These are phyloP conservation scores for Penaeus indicus DNA, from an alignment of 1,140 invertebrate genomes.

Conservation along the genomic window DNA sequence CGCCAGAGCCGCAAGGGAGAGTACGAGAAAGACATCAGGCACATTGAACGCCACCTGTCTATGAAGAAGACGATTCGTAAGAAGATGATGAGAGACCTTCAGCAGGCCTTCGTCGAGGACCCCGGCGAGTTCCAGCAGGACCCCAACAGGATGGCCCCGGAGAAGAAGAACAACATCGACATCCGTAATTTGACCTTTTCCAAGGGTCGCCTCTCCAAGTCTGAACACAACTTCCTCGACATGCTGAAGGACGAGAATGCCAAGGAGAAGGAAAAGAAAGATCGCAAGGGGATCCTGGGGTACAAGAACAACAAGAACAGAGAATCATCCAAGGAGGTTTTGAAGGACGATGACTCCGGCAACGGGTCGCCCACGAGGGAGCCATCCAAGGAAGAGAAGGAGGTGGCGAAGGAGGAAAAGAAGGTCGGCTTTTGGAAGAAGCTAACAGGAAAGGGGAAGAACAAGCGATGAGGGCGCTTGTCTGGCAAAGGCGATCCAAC, in stretches of 20 bases:
- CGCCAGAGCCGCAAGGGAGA: slow-evolving; percentile 54
- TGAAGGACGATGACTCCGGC: slow-evolving; percentile 74
- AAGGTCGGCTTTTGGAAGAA: slow-evolving; percentile 81
- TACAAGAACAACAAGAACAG: slow-evolving; percentile 56
- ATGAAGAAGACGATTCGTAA: slow-evolving; percentile 90
- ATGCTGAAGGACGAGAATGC: slow-evolving; percentile 74
- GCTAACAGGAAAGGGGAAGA: slow-evolving; percentile 80
- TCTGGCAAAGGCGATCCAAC: background rate
- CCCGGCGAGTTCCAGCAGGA: slow-evolving; percentile 80
- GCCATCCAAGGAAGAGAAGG: slow-evolving; percentile 71
- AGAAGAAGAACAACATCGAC: slow-evolving; percentile 79
- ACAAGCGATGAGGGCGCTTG: slow-evolving; percentile 75
- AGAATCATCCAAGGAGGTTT: background rate
- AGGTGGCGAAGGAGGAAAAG: slow-evolving; percentile 72
- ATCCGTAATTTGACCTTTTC: slow-evolving; percentile 78
- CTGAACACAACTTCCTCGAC: slow-evolving; percentile 79
- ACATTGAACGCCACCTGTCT: slow-evolving; percentile 83
- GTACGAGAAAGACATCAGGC: slow-evolving; percentile 79
- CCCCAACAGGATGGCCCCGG: slow-evolving; percentile 74
- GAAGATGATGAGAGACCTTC: slow-evolving; percentile 86
- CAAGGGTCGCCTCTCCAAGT: slow-evolving; percentile 67
- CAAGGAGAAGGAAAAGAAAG: slow-evolving; percentile 66
- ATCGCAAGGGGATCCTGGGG: slow-evolving; percentile 46
- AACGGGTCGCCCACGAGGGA: slow-evolving; percentile 73
- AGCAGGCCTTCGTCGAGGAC: slow-evolving; percentile 81